A percentile compares a stretch with the other conserved stretches of the same genome.
These are phyloP conservation scores for Porites lutea DNA, from an alignment of 64 coral and sea anemone genomes.

Conservation along the genomic window DNA sequence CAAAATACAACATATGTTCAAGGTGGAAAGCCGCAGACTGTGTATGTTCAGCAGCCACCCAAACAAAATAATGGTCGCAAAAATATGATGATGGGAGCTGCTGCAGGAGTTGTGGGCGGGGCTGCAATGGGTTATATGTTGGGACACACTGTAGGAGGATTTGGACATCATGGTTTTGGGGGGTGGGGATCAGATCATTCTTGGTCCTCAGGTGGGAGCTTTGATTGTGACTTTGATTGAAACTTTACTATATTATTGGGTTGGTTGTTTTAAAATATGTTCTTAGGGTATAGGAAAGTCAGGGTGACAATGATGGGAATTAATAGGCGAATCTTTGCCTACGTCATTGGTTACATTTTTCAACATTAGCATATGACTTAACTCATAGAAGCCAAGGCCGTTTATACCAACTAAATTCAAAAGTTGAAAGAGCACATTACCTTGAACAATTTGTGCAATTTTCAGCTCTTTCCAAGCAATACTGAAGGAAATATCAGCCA, in stretches of 20 bases:
- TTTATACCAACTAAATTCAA: too few species aligned
- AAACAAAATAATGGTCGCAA: slow-evolving; percentile 61
- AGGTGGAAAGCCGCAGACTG: slow-evolving; percentile 82
- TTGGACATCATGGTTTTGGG: slow-evolving; percentile 75
- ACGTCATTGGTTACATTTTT: too few species aligned
- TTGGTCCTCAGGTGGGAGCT: slow-evolving; percentile 94
- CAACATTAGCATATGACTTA: too few species aligned
- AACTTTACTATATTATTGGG: neutral
- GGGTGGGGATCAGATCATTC: slow-evolving; percentile 97
- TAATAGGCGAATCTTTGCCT: too few species aligned
- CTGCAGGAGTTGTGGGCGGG: slow-evolving; percentile 86
- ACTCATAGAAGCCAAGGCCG: too few species aligned
- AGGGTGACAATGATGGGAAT: too few species aligned
- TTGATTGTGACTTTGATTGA: slow-evolving; percentile 96
- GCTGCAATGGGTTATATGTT: slow-evolving; percentile 92
- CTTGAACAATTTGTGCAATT: too few species aligned
- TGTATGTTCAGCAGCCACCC: slow-evolving; percentile 81
- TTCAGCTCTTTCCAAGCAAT: too few species aligned
- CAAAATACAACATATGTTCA: slow-evolving; percentile 60
- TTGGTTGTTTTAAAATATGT: too few species aligned
- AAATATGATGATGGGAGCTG: slow-evolving; percentile 96
- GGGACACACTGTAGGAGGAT: slow-evolving; percentile 79
- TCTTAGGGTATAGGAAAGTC: too few species aligned
- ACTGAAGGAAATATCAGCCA: too few species aligned
- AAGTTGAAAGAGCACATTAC: too few species aligned